Evolutionary conservation across 2,797 vertebrate genomes (phyloP), one percentile per base, ranked within the genome.

Genomic region (Epinephelus awoara): DNA sequence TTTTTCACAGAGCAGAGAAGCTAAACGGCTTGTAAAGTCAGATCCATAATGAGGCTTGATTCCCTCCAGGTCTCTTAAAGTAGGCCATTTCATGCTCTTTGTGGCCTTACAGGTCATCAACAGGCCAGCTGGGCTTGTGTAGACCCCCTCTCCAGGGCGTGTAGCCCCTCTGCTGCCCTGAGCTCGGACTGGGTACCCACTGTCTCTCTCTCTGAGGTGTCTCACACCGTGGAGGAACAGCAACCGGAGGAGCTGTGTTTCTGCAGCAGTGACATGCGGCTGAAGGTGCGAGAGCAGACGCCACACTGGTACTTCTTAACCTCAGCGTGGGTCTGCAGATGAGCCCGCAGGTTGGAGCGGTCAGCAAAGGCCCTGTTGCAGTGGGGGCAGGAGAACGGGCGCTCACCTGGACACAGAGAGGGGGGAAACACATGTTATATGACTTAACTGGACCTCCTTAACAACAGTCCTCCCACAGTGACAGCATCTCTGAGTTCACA

Each of bases 251-350:
- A 96, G 79, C 96, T 96, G 58, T 99, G 98, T 84, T 99, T 99
- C 93, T 99, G 97, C 55, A 99, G 97, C 88, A 99, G 91, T 0
- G 98, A 99, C 97, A 98, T 98, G 72, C 98, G 97, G 86, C 98
- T 98, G 95, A 99, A 99, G 95, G 98, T 99, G 85, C 97, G 96
- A 55, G 97, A 96, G 76, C 98, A 99, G 71, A 95, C 94, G 89
- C 94, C 88, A 71, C 98, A 99, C 80, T 98, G 98, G 92, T 99
- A 99, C 92, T 98, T 98, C 95, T 99, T 99, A 84, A 99, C 97
- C 55, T 98, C 97, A 0, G 97, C 97, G 75, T 99, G 98, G 62
- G 98, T 99, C 96, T 99, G 98, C 91, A 98, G 96, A 75, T 99
- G 98, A 23, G 98, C 98, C 1, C 98, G 95, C 87, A 99, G 96